phyloP scores from a whole-genome alignment of 2,113 vertebrate species.

The Gadus macrocephalus region DNA sequence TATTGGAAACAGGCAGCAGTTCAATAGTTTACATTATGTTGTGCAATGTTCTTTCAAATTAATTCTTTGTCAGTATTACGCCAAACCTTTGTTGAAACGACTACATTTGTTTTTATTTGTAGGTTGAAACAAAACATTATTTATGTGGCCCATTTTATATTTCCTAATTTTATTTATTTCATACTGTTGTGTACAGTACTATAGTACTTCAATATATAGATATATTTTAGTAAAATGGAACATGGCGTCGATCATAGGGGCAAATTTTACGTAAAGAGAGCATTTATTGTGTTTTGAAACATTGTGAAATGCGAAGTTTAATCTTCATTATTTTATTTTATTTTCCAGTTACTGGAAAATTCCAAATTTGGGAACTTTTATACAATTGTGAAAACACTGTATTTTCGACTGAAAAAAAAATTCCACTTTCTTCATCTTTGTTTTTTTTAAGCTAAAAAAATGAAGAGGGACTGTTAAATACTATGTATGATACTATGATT shows the following conservation, averaged over 20 bases:
- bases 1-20: conserved; percentile 99
- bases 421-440: conserved; percentile 99
- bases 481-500: conserved; percentile 99
- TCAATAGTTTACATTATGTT: conserved; percentile 99
- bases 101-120: conserved; percentile 99
- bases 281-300: conserved; percentile 99
- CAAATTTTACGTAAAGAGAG: conserved; percentile 99
- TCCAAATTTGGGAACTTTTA: conserved; percentile 99
- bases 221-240: conserved; percentile 99
- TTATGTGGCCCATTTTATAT: conserved; percentile 99
- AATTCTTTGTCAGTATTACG: conserved; percentile 93
- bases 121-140: conserved; percentile 92
- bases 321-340: conserved; percentile 97
- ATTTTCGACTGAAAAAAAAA: conserved; percentile 97
- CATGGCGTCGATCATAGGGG: conserved; percentile 99
- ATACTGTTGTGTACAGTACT: conserved; percentile 99
- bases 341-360: conserved; percentile 99
- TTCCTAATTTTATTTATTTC: conserved; percentile 99
- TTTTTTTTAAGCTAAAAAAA: conserved; percentile 93
- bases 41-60: conserved; percentile 88
- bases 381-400: conserved; percentile 99
- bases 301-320: conserved; percentile 99
- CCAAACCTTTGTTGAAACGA: conserved; percentile 89
- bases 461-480: conserved; percentile 99
- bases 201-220: conserved; percentile 99